These are phyloP conservation scores for Patiria pectinifera DNA, from an alignment of 53 echinoderm and acorn worm genomes.

Conservation along the genomic window DNA sequence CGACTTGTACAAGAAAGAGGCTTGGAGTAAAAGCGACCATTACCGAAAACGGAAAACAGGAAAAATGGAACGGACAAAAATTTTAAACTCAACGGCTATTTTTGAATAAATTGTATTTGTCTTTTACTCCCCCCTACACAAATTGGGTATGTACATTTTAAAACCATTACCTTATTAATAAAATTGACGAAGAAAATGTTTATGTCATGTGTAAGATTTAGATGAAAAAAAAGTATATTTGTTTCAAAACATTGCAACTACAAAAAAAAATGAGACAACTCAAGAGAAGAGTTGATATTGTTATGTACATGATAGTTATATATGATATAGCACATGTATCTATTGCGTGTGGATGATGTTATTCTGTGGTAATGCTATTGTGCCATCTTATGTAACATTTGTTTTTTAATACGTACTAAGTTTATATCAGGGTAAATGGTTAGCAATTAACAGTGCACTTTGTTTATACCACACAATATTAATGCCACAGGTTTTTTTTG, in stretches of 20 bases:
- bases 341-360: not conserved
- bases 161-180: constrained; percentile 1
- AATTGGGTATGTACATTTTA: constrained; percentile 35
- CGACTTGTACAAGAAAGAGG: constrained; percentile 38
- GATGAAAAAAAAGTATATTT: constrained; percentile 29
- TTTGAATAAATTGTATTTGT: constrained; percentile 1
- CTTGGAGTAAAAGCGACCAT: constrained; percentile 25
- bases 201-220: constrained; percentile 39
- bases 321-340: not conserved
- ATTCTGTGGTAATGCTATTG: not conserved
- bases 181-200: not conserved
- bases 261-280: not conserved
- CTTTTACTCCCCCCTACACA: not conserved
- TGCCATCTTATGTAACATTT: not conserved
- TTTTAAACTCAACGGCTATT: constrained; percentile 7
- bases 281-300: not conserved
- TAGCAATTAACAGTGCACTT: too few species aligned
- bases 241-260: constrained; percentile 7
- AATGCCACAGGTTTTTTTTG: too few species aligned
- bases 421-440: too few species aligned
- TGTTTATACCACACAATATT: too few species aligned
- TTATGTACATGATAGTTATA: not conserved
- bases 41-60: not conserved
- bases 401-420: too few species aligned
- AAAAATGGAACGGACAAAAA: not conserved